Base-by-base conservation (phyloP, 2,113 vertebrate species). In the Nibea coibor region DNA sequence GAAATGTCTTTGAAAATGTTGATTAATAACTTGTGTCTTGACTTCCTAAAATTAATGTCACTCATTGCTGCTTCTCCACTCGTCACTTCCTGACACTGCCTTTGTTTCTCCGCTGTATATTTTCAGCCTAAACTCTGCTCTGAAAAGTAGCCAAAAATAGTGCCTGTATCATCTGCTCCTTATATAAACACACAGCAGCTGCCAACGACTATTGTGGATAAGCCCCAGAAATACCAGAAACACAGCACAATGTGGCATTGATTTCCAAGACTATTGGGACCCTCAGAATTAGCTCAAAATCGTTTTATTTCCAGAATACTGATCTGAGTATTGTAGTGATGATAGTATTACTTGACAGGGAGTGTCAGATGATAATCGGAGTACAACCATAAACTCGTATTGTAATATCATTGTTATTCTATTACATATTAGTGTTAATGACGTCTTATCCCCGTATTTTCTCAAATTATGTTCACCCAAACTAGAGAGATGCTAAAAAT, bases 161-260 rank as follows among this genome's bases (percentile, higher is more conserved):
- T 4, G 53, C 22, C 78, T 20, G 78, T 85, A 84, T 89, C 87
- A 89, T 93, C 84, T 87, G 64, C 76, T 84, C 48, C 87, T 87
- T 84, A 86, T 83, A 79, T 75, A 89, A 90, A 91, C 90, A 88
- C 80, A n/a, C 22, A 71, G 79, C 82, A 91, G 83, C 86, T 89
- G 87, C 86, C 81, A 86, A 42, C 53, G 67, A 75, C 51, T 65
- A 68, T 79, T 75, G 81, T 53, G 81, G 76, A 91, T 65, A 81
- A 88, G 79, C 66, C 75, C 22, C 51, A 65, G 67, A 89, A 88
- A 19, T 80, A 87, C 83, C 64, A 84, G 83, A 57, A 75, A 81
- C 80, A 81, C 68, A 75, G 57, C 65, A 79, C 39, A 72, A 59
- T 74, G 75, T 81, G 61, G 64, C 81, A 75, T 47, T 26, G 64